These are phyloP conservation scores for Drosophila navojoa DNA, from an alignment of 1,140 invertebrate genomes.

Conservation along the genomic window DNA sequence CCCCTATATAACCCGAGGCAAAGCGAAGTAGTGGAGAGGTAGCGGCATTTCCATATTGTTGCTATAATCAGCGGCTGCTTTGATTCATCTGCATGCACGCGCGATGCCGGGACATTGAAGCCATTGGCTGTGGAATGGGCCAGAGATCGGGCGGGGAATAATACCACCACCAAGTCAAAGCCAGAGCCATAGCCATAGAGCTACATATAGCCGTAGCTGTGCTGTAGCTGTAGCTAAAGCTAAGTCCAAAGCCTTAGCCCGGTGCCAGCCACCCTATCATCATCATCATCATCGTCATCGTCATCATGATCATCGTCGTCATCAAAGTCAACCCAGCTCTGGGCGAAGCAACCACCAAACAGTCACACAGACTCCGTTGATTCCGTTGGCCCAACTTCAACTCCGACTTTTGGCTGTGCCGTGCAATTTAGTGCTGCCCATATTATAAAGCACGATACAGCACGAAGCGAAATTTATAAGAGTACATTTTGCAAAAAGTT, in stretches of 20 bases:
- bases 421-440: conserved; percentile 18
- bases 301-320: conserved; percentile 36
- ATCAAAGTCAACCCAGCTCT: conserved; percentile 57
- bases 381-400: conserved; percentile 45
- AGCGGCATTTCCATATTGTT: conserved; percentile 76
- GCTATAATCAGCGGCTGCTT: conserved; percentile 78
- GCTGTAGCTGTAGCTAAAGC: conserved; percentile 28
- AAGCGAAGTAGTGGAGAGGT: conserved; percentile 35
- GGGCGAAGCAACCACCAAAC: conserved; percentile 35
- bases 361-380: conserved; percentile 60
- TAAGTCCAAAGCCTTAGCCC: conserved; percentile 55
- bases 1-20: conserved; percentile 60
- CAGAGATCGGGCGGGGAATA: conserved; percentile 15
- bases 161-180: conserved; percentile 45
- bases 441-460: neutral
- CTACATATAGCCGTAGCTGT: conserved; percentile 13
- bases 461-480: neutral
- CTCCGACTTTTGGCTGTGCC: conserved; percentile 24
- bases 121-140: neutral
- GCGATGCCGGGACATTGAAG: conserved; percentile 33
- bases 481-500: neutral
- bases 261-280: conserved; percentile 48
- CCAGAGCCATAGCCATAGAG: conserved; percentile 10
- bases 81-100: conserved; percentile 76
- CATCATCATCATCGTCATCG: conserved; percentile 26